Percentiles rank a stretch among this genome's conserved stretches.
Evolutionary conservation across 2,888 invertebrate species (phyloP).

Genomic region (Plagodis pulveraria): DNA sequence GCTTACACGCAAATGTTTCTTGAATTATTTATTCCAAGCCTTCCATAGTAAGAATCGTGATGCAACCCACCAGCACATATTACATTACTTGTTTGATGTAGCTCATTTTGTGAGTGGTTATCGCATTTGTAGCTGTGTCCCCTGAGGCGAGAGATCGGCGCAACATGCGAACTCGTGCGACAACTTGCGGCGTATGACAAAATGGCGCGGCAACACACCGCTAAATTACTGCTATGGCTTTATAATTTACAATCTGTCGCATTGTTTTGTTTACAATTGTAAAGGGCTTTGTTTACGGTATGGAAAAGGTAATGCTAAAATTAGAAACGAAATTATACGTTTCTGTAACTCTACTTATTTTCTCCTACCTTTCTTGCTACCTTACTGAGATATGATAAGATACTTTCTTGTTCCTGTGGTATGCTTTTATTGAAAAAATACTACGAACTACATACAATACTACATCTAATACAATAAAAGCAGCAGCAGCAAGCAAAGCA

Average conservation of each 20-base stretch:
- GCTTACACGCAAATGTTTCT: no score
- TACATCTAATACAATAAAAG: no score
- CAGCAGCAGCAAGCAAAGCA: no score
- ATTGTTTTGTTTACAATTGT: slow-evolving; percentile 25
- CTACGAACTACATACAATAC: no score
- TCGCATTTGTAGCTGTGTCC: slow-evolving; percentile 37
- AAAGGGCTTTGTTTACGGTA: slow-evolving; percentile 1
- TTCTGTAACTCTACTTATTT: not conserved
- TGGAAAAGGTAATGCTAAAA: not conserved
- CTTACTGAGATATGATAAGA: no score
- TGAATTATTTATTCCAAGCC: no score
- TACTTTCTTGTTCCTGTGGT: no score
- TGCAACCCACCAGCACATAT: no score
- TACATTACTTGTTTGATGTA: slow-evolving; percentile 18
- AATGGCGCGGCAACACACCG: slow-evolving; percentile 18
- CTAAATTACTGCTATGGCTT: slow-evolving; percentile 29
- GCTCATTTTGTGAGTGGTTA: slow-evolving; percentile 37
- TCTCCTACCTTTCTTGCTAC: no score
- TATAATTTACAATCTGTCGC: slow-evolving; percentile 24
- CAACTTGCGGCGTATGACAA: slow-evolving; percentile 30
- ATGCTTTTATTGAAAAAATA: no score
- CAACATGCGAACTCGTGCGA: slow-evolving; percentile 17
- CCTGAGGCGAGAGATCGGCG: slow-evolving; percentile 29
- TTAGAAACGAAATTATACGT: not conserved
- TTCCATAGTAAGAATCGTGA: no score